These are phyloP conservation scores for Drosophila sechellia DNA, from an alignment of 1,140 invertebrate species.

Conservation along the genomic window DNA sequence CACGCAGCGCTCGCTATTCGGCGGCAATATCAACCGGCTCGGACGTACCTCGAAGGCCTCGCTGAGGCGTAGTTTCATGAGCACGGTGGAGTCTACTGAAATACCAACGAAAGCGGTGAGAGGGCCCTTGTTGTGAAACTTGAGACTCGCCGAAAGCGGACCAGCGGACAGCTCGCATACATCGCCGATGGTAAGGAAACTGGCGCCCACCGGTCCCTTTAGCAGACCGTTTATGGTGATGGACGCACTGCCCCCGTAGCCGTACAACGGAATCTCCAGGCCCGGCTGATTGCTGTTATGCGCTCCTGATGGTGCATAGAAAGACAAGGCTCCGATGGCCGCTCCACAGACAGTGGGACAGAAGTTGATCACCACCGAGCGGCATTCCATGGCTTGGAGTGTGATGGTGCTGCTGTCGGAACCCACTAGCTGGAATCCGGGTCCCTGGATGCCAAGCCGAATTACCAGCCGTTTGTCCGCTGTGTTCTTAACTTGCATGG, in stretches of 20 bases:
- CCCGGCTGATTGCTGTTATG: conserved; percentile 52
- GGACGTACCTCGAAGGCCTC: conserved; percentile 72
- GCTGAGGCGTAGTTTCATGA: conserved; percentile 69
- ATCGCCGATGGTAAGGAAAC: conserved; percentile 77
- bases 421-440: conserved; percentile 75
- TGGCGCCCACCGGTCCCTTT: conserved; percentile 72
- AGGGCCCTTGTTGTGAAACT: conserved; percentile 78
- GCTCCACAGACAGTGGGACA: conserved; percentile 79
- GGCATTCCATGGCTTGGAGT: conserved; percentile 78
- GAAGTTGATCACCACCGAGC: conserved; percentile 70
- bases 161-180: conserved; percentile 62
- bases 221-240: conserved; percentile 64
- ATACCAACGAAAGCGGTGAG: conserved; percentile 73
- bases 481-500: conserved; percentile 80
- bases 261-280: conserved; percentile 64
- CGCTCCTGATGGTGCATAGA: conserved; percentile 60
- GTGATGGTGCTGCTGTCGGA: conserved; percentile 58
- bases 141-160: conserved; percentile 63
- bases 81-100: conserved; percentile 68
- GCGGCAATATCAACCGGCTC: conserved; percentile 59
- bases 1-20: conserved; percentile 51
- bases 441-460: conserved; percentile 73
- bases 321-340: conserved; percentile 69
- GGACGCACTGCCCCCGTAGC: conserved; percentile 76
- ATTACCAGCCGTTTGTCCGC: conserved; percentile 68